Evolutionary conservation across 2,113 vertebrate genomes (phyloP).

Genomic region (Cacatua alba): DNA sequence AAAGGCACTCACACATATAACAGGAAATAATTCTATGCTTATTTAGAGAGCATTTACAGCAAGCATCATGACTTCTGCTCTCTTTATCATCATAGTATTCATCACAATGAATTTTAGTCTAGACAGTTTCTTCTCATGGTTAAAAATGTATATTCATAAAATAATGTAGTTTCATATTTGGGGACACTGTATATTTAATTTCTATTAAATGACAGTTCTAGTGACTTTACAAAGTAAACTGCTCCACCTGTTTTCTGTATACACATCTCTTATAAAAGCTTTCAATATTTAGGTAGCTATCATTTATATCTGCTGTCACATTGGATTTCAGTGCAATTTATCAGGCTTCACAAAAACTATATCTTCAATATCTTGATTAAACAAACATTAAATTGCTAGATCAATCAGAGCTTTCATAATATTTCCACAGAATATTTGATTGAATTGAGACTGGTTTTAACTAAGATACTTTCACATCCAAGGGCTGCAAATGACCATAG

Average conservation of each 20-base stretch:
- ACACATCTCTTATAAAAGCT: background rate
- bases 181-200: conserved; percentile 10
- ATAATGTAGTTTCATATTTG: conserved; percentile 21
- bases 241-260: background rate
- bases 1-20: background rate
- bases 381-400: conserved; percentile 29
- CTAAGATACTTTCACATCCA: background rate
- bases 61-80: background rate
- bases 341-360: conserved; percentile 12
- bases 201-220: conserved; percentile 19
- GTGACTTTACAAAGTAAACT: conserved; percentile 42
- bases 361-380: conserved; percentile 28
- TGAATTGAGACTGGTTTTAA: background rate
- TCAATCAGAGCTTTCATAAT: conserved; percentile 21
- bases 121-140: conserved; percentile 1
- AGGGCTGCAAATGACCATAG: background rate
- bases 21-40: background rate
- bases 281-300: conserved; percentile 42
- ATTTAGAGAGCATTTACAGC: background rate
- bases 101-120: conserved; percentile 22
- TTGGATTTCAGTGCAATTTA: conserved; percentile 25
- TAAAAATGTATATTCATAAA: conserved; percentile 46
- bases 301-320: conserved; percentile 11
- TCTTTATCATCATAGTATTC: background rate
- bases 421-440: background rate